Conservation (phyloP, 2,797 vertebrate genomes). For the Monodelphis domestica region DNA sequence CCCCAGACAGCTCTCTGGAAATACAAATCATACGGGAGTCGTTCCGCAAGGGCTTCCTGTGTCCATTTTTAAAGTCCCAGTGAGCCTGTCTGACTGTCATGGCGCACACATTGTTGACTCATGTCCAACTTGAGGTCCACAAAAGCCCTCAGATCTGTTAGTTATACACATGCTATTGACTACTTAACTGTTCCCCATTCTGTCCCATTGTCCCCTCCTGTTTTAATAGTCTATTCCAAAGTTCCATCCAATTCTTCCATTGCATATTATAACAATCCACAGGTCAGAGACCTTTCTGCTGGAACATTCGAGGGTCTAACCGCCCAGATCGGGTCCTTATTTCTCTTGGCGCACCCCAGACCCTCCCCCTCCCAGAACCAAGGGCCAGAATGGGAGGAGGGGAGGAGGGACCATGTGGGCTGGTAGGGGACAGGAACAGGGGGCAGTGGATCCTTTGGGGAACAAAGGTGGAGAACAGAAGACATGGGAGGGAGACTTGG, state of each 20-base stretch:
- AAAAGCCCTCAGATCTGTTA: neutral
- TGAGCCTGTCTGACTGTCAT: neutral
- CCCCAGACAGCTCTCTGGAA: neutral
- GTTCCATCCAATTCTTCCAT: neutral
- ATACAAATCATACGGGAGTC: neutral
- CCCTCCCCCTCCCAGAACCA: neutral
- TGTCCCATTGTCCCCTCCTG: neutral
- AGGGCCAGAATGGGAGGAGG: neutral
- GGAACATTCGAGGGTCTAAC: neutral
- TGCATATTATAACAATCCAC: neutral
- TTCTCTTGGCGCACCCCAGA: neutral
- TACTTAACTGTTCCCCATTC: neutral
- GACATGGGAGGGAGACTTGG: neutral
- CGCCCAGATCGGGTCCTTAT: neutral
- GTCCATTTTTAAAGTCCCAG: neutral
- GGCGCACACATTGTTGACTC: neutral
- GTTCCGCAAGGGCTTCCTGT: neutral
- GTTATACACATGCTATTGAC: neutral
- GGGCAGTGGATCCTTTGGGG: neutral
- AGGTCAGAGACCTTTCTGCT: neutral
- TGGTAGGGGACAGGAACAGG: neutral
- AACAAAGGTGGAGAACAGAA: neutral
- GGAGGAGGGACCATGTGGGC: neutral
- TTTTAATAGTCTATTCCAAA: neutral
- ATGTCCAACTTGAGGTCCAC: neutral